phyloP scores from a whole-genome alignment of 2,888 invertebrate genomes.

The Nephrocerus scutellatus region DNA sequence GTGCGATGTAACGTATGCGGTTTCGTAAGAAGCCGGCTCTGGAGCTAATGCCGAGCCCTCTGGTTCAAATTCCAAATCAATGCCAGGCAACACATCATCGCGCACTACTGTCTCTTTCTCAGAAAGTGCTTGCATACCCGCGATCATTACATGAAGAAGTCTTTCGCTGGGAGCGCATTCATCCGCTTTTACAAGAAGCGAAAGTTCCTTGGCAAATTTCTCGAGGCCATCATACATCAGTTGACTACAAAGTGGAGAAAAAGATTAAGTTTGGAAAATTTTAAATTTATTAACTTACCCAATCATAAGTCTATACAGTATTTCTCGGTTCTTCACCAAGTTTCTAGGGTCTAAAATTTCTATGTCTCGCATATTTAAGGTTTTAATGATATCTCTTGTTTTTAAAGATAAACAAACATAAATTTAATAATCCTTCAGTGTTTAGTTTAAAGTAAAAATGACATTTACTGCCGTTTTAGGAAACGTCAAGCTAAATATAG shows the following conservation, averaged over 20 bases:
- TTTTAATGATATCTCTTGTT: too few species aligned
- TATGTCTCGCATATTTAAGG: constrained; percentile 43
- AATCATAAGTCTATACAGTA: constrained; percentile 84
- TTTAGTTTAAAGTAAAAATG: too few species aligned
- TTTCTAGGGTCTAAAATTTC: constrained; percentile 61
- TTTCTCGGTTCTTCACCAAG: constrained; percentile 80
- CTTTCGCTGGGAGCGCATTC: constrained; percentile 96
- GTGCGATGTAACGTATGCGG: constrained; percentile 97
- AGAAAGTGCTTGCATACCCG: constrained; percentile 79
- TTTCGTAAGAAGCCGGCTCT: constrained; percentile 95
- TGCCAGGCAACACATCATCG: constrained; percentile 44
- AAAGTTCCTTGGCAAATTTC: constrained; percentile 78
- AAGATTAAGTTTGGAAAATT: not conserved
- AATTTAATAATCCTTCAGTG: too few species aligned
- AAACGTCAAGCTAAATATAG: too few species aligned
- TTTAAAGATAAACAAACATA: too few species aligned
- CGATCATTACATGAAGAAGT: constrained; percentile 74
- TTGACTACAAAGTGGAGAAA: constrained; percentile 58
- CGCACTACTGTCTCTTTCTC: constrained; percentile 51
- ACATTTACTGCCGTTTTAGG: too few species aligned
- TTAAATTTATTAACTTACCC: constrained; percentile 55
- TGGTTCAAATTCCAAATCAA: constrained; percentile 92
- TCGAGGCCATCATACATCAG: constrained; percentile 96
- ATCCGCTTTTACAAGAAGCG: constrained; percentile 79
- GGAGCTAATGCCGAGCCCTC: constrained; percentile 90